phyloP scores from a whole-genome alignment of 2,113 vertebrate species.

The Mus pahari region DNA sequence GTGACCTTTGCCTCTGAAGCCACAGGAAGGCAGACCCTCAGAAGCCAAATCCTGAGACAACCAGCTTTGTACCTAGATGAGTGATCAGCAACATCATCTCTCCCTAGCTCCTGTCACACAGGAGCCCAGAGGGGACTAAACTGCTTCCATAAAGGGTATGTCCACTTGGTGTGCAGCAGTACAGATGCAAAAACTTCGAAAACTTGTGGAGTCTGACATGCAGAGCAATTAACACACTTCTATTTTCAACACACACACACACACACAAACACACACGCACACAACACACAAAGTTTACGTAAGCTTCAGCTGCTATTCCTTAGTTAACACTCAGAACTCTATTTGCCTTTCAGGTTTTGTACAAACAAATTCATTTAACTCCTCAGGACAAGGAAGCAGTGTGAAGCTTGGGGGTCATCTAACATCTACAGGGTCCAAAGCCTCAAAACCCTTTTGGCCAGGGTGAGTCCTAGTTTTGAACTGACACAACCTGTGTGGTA shows the following conservation, averaged over 20 bases:
- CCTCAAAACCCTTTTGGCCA: accelerated
- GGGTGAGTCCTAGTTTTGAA: not conserved
- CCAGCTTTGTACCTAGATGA: not conserved
- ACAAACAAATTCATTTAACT: not conserved
- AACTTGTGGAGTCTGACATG: not conserved
- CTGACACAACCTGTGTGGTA: not conserved
- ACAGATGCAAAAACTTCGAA: not conserved
- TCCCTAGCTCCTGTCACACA: not conserved
- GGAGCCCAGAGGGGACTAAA: not conserved
- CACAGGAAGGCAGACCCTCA: not conserved
- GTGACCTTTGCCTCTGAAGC: not conserved
- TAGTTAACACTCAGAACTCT: not conserved
- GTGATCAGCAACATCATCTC: not conserved
- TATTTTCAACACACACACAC: not conserved
- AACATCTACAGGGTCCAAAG: not conserved
- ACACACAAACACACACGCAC: not conserved
- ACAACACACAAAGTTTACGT: not conserved
- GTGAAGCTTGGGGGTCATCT: not conserved
- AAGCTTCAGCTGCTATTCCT: not conserved
- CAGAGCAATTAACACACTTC: not conserved
- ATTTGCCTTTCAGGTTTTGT: not conserved
- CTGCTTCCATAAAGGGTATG: too few relatives aligned
- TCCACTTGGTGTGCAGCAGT: not conserved
- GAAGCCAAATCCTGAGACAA: not conserved
- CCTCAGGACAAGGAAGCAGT: not conserved